Evolutionary conservation across 2,113 vertebrate genomes (phyloP), one percentile per base, ranked within the genome.

Genomic region (Junco hyemalis): DNA sequence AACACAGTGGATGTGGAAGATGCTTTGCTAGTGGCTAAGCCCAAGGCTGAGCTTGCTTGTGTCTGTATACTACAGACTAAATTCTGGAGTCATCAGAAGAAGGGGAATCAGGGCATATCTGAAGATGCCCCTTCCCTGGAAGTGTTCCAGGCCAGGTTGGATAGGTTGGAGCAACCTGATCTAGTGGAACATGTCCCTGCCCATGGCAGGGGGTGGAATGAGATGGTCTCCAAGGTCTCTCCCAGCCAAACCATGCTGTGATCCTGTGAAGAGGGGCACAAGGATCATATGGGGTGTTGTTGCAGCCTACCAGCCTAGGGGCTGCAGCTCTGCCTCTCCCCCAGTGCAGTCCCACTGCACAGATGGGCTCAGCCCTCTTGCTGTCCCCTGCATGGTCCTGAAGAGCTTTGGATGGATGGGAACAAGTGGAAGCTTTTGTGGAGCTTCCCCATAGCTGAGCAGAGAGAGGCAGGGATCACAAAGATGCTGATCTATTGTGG

Each of bases 331-430:
- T 76, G 18, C 28, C n/a, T 16, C n/a, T 63, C 8, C 0, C 31
- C 9, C n/a, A 5, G 29, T 18, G 26, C 38, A 50, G 33, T 6
- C 64, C 36, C 53, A 18, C 38, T 44, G 57, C 59, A 53, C 36
- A n/a, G 42, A 7, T 6, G 35, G 38, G 33, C 61, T 69, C 48
- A 86, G 44, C 5, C n/a, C 48, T 81, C 26, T 9, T 9, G 5
- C 14, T 60, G 8, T 60, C 8, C 8, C 9, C n/a, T 47, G 0
- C 1, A 0, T 0, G 15, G 8, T 5, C 38, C 7, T 45, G 44
- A 59, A 56, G 33, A 56, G 13, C 21, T 21, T 14, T 1, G 1
- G 26, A 5, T 26, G 44, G 47, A 21, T 17, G 14, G 0, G 1
- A 56, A 36, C 7, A 20, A 28, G 22, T 14, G 11, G 42, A 36